A percentile compares a stretch with the other conserved stretches of the same genome.
phyloP scores from a whole-genome alignment of 2,797 vertebrate species.

The Chrosomus eos region DNA sequence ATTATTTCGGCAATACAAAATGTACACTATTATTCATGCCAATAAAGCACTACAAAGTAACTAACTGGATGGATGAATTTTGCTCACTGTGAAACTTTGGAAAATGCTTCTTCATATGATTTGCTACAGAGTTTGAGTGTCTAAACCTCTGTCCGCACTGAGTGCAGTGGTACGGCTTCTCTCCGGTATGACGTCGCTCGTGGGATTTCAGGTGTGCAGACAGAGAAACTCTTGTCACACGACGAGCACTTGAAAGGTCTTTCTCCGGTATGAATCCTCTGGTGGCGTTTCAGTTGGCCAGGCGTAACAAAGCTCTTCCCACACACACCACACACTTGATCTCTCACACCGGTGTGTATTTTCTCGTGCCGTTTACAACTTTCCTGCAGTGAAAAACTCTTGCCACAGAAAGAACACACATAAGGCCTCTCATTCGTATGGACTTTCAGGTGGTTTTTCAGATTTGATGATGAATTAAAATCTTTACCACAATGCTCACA shows the following conservation, averaged over 20 bases:
- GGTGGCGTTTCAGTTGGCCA: background rate
- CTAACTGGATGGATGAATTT: background rate
- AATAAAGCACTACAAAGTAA: background rate
- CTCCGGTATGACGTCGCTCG: background rate
- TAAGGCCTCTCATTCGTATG: background rate
- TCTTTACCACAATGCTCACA: slow-evolving; percentile 10
- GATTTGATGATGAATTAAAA: background rate
- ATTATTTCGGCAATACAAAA: background rate
- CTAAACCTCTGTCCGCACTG: background rate
- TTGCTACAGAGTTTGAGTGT: slow-evolving; percentile 13
- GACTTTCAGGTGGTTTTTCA: background rate
- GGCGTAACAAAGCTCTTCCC: background rate
- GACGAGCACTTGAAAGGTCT: background rate
- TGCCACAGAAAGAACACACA: slow-evolving; percentile 5
- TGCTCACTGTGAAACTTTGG: background rate
- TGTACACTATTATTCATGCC: background rate
- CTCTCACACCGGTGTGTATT: slow-evolving; percentile 10
- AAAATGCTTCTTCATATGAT: slow-evolving; percentile 22
- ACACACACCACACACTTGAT: background rate
- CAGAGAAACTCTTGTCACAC: background rate
- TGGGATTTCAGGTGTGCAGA: background rate
- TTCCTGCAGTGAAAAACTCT: background rate
- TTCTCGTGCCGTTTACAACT: slow-evolving; percentile 7
- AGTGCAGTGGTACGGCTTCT: background rate
- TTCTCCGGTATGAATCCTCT: background rate